These are phyloP conservation scores for Ormyrus pomaceus DNA, from an alignment of 2,888 invertebrate species.

Conservation along the genomic window DNA sequence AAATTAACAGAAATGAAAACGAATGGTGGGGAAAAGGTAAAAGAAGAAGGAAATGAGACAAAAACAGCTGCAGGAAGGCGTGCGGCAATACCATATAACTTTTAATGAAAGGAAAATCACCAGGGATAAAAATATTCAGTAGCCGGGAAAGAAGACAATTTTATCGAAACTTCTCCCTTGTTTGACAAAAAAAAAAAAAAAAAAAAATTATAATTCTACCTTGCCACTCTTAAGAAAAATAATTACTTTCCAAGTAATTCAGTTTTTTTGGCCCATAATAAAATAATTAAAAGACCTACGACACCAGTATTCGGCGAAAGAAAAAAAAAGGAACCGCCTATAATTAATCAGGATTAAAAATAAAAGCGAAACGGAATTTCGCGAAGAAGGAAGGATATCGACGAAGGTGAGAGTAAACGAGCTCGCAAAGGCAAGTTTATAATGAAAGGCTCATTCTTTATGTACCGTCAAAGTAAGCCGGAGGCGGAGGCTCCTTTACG, in stretches of 20 bases:
- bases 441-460: slow-evolving; percentile 65
- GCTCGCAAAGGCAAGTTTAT: slow-evolving; percentile 58
- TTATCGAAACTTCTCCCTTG: too few relatives aligned
- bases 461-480: slow-evolving; percentile 54
- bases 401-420: not conserved
- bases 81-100: slow-evolving; percentile 48
- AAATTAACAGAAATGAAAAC: slow-evolving; percentile 46
- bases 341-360: not conserved
- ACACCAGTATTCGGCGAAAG: too few relatives aligned
- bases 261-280: too few relatives aligned
- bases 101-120: slow-evolving; percentile 15
- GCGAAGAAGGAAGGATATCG: too few relatives aligned
- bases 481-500: slow-evolving; percentile 63
- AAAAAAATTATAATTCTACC: too few relatives aligned
- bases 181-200: too few relatives aligned
- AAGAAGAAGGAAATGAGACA: slow-evolving; percentile 9
- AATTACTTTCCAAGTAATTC: too few relatives aligned
- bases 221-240: too few relatives aligned
- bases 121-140: too few relatives aligned
- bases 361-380: not conserved
- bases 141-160: too few relatives aligned
- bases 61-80: slow-evolving; percentile 42
- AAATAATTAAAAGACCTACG: too few relatives aligned
- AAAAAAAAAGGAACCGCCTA: too few relatives aligned
- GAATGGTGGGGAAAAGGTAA: slow-evolving; percentile 13